Conservation (phyloP, 37 sponge, comb jelly and placozoan species). For the Geodia barretti region DNA sequence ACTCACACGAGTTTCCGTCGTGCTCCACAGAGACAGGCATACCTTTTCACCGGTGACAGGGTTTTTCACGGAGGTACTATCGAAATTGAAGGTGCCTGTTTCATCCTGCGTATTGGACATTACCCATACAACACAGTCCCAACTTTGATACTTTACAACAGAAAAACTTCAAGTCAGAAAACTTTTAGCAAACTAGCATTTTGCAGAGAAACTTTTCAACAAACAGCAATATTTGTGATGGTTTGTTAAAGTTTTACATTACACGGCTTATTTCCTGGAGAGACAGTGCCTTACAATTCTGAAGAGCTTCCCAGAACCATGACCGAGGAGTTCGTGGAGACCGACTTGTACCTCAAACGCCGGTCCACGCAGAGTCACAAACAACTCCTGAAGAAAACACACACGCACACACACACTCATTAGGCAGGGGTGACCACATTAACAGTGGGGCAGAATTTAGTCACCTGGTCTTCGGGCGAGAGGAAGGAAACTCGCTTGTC, state of each 20-base stretch:
- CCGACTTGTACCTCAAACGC: slow-evolving; percentile 96
- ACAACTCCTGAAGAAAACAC: slow-evolving; percentile 56
- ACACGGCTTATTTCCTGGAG: not conserved
- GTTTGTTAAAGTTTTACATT: no score
- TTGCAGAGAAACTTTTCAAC: no score
- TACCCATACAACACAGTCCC: no score
- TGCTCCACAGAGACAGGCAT: slow-evolving; percentile 1
- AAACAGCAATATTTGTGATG: no score
- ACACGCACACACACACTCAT: not conserved
- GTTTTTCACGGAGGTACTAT: slow-evolving; percentile 58
- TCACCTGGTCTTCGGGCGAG: slow-evolving; percentile 60
- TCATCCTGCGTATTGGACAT: slow-evolving; percentile 63
- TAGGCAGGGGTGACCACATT: no score
- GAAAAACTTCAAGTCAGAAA: no score
- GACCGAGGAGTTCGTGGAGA: slow-evolving; percentile 89
- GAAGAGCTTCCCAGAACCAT: slow-evolving; percentile 88
- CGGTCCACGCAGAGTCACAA: slow-evolving; percentile 42
- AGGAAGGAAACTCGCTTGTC: slow-evolving; percentile 82
- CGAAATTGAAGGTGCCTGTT: slow-evolving; percentile 81
- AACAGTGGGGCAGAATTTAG: no score
- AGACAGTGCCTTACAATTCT: not conserved
- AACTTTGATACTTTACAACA: not conserved
- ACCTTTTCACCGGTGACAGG: slow-evolving; percentile 85
- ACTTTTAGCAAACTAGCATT: no score
- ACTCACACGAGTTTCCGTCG: not conserved